Conservation (phyloP, 2,888 invertebrate genomes). For the Pollenia griseotomentosa region DNA sequence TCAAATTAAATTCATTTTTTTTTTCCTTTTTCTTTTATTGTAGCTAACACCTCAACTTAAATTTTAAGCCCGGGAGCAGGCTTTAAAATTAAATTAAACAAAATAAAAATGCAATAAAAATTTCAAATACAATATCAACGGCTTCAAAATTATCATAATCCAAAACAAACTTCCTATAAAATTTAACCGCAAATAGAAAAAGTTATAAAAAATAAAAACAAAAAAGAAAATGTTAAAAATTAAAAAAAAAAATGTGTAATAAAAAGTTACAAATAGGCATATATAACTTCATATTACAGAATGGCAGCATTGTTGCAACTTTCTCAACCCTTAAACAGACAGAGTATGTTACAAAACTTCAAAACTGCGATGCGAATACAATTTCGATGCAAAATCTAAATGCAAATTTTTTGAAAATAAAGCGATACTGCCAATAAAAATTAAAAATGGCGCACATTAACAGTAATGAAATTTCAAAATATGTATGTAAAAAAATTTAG, state of each 20-base stretch:
- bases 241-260: conserved; percentile 8
- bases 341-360: background rate
- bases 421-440: too few species aligned
- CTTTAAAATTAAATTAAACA: conserved; percentile 18
- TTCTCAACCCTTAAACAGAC: conserved; percentile 20
- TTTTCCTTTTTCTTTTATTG: background rate
- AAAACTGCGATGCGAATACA: too few species aligned
- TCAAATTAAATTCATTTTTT: conserved; percentile 32
- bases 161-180: conserved; percentile 46
- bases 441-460: too few species aligned
- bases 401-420: too few species aligned
- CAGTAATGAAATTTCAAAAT: too few species aligned
- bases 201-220: conserved; percentile 21
- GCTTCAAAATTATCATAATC: conserved; percentile 43
- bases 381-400: too few species aligned
- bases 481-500: too few species aligned
- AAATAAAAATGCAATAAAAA: conserved; percentile 28
- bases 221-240: background rate
- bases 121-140: conserved; percentile 7
- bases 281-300: background rate
- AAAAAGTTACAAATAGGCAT: conserved; percentile 13
- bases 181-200: conserved; percentile 20
- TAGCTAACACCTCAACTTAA: background rate
- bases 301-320: background rate
- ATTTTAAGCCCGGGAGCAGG: conserved; percentile 2